Percentiles rank a stretch among this genome's conserved stretches.
Evolutionary conservation across 2,888 invertebrate genomes (phyloP).

Genomic region (Galeopsomyia nigrocyanea): DNA sequence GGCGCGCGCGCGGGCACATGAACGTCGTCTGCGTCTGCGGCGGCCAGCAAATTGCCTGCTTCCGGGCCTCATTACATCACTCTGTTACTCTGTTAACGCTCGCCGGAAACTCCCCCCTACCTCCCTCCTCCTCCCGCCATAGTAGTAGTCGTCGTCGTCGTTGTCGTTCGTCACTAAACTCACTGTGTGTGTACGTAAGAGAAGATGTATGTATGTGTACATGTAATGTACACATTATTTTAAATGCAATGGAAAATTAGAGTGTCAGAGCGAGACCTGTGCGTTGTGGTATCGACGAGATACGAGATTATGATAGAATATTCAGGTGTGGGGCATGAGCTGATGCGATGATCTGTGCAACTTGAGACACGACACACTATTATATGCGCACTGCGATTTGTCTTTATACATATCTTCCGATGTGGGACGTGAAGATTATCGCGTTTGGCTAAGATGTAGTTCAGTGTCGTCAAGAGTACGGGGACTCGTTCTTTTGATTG

Average conservation of each 20-base stretch:
- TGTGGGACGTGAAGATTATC: too few relatives aligned
- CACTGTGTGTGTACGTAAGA: neutral
- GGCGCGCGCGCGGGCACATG: conserved; percentile 22
- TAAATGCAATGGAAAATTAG: neutral
- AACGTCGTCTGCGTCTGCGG: conserved; percentile 25
- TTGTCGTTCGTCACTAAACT: conserved; percentile 4
- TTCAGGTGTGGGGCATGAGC: too few relatives aligned
- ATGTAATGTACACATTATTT: neutral
- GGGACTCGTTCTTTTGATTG: too few relatives aligned
- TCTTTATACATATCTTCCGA: too few relatives aligned
- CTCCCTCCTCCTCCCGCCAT: neutral
- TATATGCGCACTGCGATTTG: too few relatives aligned
- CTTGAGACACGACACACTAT: too few relatives aligned
- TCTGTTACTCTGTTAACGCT: conserved; percentile 70
- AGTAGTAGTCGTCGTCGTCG: neutral
- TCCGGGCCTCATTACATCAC: conserved; percentile 70
- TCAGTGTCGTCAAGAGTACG: too few relatives aligned
- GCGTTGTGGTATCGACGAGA: too few relatives aligned
- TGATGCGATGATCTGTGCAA: too few relatives aligned
- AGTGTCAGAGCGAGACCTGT: too few relatives aligned
- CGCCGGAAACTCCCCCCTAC: conserved; percentile 67
- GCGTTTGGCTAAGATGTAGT: too few relatives aligned
- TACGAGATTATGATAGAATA: too few relatives aligned
- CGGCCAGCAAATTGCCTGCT: conserved; percentile 68
- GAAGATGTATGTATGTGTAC: neutral